Percentiles rank a stretch among this genome's conserved stretches.
Evolutionary conservation across 1,140 invertebrate genomes (phyloP).

Genomic region (Zophobas morio): DNA sequence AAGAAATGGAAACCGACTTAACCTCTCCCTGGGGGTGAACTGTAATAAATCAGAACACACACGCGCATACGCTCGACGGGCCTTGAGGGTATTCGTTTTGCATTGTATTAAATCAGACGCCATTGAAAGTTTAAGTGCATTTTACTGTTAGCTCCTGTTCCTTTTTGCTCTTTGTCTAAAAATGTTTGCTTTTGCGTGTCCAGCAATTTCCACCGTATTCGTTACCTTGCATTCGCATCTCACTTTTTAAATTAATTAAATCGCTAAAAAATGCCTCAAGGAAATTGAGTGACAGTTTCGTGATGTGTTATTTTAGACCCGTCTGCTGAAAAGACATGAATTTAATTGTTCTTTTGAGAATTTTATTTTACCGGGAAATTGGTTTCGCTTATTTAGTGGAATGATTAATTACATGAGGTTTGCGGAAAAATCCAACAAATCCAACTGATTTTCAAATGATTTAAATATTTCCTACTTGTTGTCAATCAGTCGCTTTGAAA

Average conservation of each 20-base stretch:
- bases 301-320: constrained; percentile 17
- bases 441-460: not conserved
- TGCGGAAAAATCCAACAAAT: not conserved
- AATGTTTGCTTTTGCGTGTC: constrained; percentile 33
- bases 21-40: constrained; percentile 37
- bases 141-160: constrained; percentile 42
- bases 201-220: constrained; percentile 15
- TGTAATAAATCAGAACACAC: constrained; percentile 41
- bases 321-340: constrained; percentile 4
- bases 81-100: constrained; percentile 43
- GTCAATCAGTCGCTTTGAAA: not conserved
- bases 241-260: constrained; percentile 22
- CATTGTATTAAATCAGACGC: constrained; percentile 46
- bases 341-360: constrained; percentile 24
- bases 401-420: not conserved
- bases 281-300: constrained; percentile 22
- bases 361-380: constrained; percentile 11
- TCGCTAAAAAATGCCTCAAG: constrained; percentile 3
- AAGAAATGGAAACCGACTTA: constrained; percentile 41
- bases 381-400: not conserved
- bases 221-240: constrained; percentile 5
- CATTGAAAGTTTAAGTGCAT: constrained; percentile 49
- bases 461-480: no score
- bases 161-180: constrained; percentile 30
- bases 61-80: constrained; percentile 23